Percentiles rank a stretch among this genome's conserved stretches.
These are phyloP conservation scores for Pholis gunnellus DNA, from an alignment of 2,113 vertebrate genomes.

Conservation along the genomic window DNA sequence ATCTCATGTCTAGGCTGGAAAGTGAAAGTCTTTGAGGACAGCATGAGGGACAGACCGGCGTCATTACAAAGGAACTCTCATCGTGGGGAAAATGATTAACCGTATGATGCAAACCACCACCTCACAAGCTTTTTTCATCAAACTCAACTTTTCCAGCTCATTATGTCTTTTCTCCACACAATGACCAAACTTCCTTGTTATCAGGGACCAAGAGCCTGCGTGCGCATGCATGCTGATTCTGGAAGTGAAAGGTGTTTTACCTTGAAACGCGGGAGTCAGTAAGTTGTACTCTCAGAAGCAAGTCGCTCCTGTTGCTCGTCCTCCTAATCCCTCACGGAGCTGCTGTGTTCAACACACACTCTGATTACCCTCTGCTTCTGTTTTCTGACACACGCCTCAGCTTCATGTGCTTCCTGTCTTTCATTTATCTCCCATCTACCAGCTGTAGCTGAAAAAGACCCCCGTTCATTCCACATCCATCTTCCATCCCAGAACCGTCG, in stretches of 20 bases:
- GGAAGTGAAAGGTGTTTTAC: slow-evolving; percentile 53
- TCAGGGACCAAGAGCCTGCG: slow-evolving; percentile 29
- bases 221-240: slow-evolving; percentile 13
- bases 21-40: slow-evolving; percentile 25
- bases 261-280: slow-evolving; percentile 60
- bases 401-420: slow-evolving; percentile 63
- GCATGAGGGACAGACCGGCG: slow-evolving; percentile 24
- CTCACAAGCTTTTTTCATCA: slow-evolving; percentile 9
- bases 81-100: slow-evolving; percentile 34
- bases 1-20: slow-evolving; percentile 11
- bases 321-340: slow-evolving; percentile 60
- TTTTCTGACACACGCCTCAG: slow-evolving; percentile 54
- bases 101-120: slow-evolving; percentile 42
- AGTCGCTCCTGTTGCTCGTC: slow-evolving; percentile 47
- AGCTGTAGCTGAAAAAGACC: slow-evolving; percentile 31
- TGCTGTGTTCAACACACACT: slow-evolving; percentile 56
- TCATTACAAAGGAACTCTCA: slow-evolving; percentile 43
- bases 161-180: slow-evolving; percentile 37
- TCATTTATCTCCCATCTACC: slow-evolving; percentile 53
- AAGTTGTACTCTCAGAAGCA: slow-evolving; percentile 45
- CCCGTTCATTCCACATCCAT: slow-evolving; percentile 32
- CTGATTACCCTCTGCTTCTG: slow-evolving; percentile 54
- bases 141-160: slow-evolving; percentile 35
- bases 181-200: slow-evolving; percentile 50
- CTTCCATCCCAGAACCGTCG: slow-evolving; percentile 26